These are phyloP conservation scores for Tinea pellionella DNA, from an alignment of 2,888 invertebrate species.

Conservation along the genomic window DNA sequence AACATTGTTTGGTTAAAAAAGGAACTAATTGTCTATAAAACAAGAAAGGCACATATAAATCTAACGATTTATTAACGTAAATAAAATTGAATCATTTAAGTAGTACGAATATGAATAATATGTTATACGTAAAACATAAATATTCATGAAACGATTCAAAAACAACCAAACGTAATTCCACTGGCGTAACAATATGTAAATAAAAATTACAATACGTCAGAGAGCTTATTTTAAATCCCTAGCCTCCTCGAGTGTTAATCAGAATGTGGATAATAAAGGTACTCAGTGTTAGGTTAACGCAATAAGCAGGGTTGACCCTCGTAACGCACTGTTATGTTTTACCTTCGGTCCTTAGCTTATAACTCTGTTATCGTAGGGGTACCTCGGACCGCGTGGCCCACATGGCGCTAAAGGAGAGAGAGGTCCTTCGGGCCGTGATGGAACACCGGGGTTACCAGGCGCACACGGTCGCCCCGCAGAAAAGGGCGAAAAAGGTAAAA, in stretches of 20 bases:
- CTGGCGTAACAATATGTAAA: constrained; percentile 1
- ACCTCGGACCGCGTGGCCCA: constrained; percentile 65
- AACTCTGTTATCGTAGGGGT: constrained; percentile 55
- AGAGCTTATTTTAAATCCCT: background rate
- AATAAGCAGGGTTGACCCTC: constrained; percentile 59
- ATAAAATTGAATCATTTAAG: background rate
- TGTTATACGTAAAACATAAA: background rate
- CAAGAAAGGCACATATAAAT: background rate
- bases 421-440: constrained; percentile 75
- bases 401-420: constrained; percentile 76
- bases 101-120: background rate
- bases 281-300: constrained; percentile 32
- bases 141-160: constrained; percentile 1
- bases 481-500: constrained; percentile 79
- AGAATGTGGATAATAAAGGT: constrained; percentile 37
- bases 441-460: constrained; percentile 72
- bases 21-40: no score
- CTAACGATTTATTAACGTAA: background rate
- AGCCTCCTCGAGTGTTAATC: constrained; percentile 3
- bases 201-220: constrained; percentile 9
- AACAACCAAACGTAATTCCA: background rate
- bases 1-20: no score
- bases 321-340: constrained; percentile 46
- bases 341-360: constrained; percentile 47
- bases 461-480: constrained; percentile 73